Base-by-base conservation (phyloP, 2,113 vertebrate genomes). In the Colossoma macropomum region DNA sequence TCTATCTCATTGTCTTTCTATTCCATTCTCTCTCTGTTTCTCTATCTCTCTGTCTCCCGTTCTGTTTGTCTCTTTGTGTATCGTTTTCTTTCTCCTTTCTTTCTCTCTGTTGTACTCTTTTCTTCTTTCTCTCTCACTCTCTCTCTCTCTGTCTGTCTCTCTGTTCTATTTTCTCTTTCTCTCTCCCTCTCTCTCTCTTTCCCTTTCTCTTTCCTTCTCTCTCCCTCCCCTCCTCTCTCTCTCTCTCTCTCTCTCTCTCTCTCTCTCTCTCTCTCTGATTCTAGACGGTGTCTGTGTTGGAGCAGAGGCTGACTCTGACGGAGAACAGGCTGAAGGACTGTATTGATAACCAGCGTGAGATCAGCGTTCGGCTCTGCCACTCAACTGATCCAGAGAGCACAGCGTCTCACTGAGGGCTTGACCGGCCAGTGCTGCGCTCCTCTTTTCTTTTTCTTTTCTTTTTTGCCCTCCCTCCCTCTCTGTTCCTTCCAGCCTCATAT, bases 291-390 rank as follows among this genome's bases (percentile, higher is more conserved):
- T 91, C 90, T 12, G 93, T 93, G 86, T 83, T 94, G 87, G 97
- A 99, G 91, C 96, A 98, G 92, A 94, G 97, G 72, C 90, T 99
- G 92, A 97, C 97, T 0, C 93, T 98, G 88, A 97, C 96, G 0
- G 98, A 99, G 91, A 96, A 99, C 94, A 98, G 96, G 87, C 94
- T 99, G 89, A 96, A 97, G 90, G 96, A 98, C 91, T 98, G 96
- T 83, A 92, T 98, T 88, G 95, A 98, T 87, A 96, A 95, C 90
- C 97, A 98, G 92, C 93, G 95, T 90, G 94, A 94, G 91, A 96
- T 96, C 81, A 88, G 85, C 41, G 92, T 93, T 78, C 96, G 90
- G 91, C 86, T 93, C 80, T 92, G 77, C 74, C 30, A 52, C 48
- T 93, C 85, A 86, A 15, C 23, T 32, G 32, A 4, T 3, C 75